Conservation (phyloP, 2,113 vertebrate species). For the Dicentrarchus labrax region DNA sequence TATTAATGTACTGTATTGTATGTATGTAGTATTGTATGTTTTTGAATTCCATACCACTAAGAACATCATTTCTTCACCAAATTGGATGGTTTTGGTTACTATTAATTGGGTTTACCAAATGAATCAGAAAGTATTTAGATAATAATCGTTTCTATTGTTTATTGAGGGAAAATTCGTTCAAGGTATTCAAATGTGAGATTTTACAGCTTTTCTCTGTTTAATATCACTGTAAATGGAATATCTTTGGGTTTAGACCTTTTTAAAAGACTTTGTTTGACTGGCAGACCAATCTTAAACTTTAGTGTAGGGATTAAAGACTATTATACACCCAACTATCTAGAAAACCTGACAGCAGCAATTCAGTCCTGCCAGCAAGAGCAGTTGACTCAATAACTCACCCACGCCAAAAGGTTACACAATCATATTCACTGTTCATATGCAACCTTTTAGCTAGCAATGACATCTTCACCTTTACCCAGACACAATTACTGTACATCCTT, state of each 20-base stretch:
- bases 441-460: constrained; percentile 61
- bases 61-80: no score
- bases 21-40: background rate
- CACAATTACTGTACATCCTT: constrained; percentile 56
- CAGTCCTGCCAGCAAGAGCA: constrained; percentile 32
- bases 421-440: constrained; percentile 53
- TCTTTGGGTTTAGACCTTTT: constrained; percentile 6
- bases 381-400: constrained; percentile 63
- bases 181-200: background rate
- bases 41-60: background rate
- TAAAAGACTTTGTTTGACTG: constrained; percentile 49
- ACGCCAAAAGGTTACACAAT: constrained; percentile 64
- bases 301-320: constrained; percentile 6
- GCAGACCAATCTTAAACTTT: constrained; percentile 48
- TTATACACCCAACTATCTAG: constrained; percentile 20
- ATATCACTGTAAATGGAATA: background rate
- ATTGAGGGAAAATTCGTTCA: background rate
- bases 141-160: background rate
- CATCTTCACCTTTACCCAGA: constrained; percentile 63
- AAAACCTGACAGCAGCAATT: constrained; percentile 54
- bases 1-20: background rate
- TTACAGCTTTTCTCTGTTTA: background rate
- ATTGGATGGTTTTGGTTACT: background rate
- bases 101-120: background rate
- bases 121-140: background rate